A percentile compares a stretch with the other conserved stretches of the same genome.
phyloP scores from a whole-genome alignment of 2,888 invertebrate species.

The Pasiphila rectangulata region DNA sequence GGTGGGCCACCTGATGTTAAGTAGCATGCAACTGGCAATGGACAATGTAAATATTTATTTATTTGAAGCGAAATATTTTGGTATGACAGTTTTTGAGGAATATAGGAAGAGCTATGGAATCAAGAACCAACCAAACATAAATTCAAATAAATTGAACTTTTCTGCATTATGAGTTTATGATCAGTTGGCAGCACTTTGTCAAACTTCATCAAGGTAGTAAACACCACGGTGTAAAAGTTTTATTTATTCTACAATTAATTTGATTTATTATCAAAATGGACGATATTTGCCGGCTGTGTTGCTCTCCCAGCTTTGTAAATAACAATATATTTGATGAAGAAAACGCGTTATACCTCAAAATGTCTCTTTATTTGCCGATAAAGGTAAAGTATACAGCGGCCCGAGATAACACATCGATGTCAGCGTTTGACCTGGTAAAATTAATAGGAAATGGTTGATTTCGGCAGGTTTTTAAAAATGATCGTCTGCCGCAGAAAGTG shows the following conservation, averaged over 20 bases:
- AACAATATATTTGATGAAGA: constrained; percentile 86
- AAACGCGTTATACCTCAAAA: constrained; percentile 85
- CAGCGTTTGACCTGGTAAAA: constrained; percentile 13
- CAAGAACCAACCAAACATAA: not conserved
- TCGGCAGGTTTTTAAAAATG: constrained; percentile 83
- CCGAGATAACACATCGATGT: constrained; percentile 11
- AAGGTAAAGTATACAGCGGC: constrained; percentile 76
- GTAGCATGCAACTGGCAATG: too few relatives aligned
- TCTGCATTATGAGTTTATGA: not conserved
- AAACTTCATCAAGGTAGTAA: constrained; percentile 40
- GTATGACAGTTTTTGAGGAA: too few relatives aligned
- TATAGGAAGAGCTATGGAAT: too few relatives aligned
- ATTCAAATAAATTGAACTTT: not conserved
- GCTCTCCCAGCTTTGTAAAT: constrained; percentile 79
- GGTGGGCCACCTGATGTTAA: too few relatives aligned
- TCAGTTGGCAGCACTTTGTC: not conserved
- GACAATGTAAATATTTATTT: too few relatives aligned
- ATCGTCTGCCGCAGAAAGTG: constrained; percentile 85
- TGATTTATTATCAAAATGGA: constrained; percentile 53
- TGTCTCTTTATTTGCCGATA: constrained; percentile 86
- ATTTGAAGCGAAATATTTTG: too few relatives aligned
- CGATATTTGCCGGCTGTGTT: constrained; percentile 70
- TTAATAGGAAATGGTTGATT: constrained; percentile 28
- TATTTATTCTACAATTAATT: constrained; percentile 15
- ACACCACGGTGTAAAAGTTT: constrained; percentile 40